Evolutionary conservation across 2,797 vertebrate genomes (phyloP).

Genomic region (Anableps anableps): DNA sequence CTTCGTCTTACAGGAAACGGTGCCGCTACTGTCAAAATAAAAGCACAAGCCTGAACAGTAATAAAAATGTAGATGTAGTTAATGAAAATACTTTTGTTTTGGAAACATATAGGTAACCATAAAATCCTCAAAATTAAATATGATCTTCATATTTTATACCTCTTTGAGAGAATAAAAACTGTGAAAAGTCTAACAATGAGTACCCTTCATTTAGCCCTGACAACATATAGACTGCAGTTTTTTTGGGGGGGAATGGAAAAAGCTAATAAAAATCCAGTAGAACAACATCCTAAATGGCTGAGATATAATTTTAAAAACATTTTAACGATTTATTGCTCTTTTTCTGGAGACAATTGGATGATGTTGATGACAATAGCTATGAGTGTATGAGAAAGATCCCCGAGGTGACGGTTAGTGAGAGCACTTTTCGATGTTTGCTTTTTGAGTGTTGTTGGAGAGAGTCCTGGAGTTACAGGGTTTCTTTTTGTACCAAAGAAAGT

Average conservation of each 20-base stretch:
- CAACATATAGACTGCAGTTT: background rate
- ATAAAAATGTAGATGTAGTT: background rate
- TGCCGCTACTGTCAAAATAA: slow-evolving; percentile 25
- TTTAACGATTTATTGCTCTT: background rate
- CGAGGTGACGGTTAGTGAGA: too few relatives aligned
- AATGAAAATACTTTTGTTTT: background rate
- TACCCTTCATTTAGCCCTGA: background rate
- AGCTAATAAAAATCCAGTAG: background rate
- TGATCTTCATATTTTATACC: background rate
- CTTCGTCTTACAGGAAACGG: slow-evolving; percentile 14
- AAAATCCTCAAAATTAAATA: background rate
- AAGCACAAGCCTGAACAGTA: background rate
- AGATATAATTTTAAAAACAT: background rate
- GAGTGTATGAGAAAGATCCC: too few relatives aligned
- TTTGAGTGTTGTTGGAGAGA: too few relatives aligned
- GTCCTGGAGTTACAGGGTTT: too few relatives aligned
- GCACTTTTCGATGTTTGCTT: too few relatives aligned
- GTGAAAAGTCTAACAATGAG: background rate
- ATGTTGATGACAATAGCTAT: background rate
- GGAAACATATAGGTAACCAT: background rate
- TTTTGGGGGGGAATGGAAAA: background rate
- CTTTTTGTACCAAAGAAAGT: too few relatives aligned
- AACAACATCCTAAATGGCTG: background rate
- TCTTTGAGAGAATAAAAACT: background rate
- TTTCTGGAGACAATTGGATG: background rate